Evolutionary conservation across 92 coral and sea anemone genomes (phyloP).

Genomic region (Porites rus): DNA sequence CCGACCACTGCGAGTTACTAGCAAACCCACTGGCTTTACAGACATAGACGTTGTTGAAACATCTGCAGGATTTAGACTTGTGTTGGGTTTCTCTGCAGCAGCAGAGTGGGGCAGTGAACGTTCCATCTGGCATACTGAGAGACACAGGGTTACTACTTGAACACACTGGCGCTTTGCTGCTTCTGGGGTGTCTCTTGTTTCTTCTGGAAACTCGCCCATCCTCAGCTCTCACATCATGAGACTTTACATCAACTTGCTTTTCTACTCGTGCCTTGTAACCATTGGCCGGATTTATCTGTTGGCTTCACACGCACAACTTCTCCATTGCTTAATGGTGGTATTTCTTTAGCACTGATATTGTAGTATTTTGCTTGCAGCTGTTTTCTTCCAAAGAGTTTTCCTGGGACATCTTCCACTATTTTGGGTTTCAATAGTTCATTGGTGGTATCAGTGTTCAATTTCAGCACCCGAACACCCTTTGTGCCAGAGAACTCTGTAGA

Average conservation of each 20-base stretch:
- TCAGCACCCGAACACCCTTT: no score
- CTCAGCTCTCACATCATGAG: conserved; percentile 51
- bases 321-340: conserved; percentile 35
- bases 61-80: no score
- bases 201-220: conserved; percentile 37
- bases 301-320: conserved; percentile 41
- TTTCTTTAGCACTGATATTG: conserved; percentile 44
- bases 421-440: conserved; percentile 42
- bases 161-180: neutral
- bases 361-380: conserved; percentile 45
- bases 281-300: conserved; percentile 14
- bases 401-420: conserved; percentile 33
- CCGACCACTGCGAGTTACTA: conserved; percentile 17
- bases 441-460: conserved; percentile 25
- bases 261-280: conserved; percentile 47
- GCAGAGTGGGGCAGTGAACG: neutral
- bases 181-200: conserved; percentile 52
- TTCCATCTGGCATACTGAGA: neutral
- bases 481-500: no score
- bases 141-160: neutral
- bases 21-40: neutral
- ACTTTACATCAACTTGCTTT: conserved; percentile 50
- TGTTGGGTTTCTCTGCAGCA: neutral
- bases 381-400: conserved; percentile 13
- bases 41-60: no score